Evolutionary conservation across 2,113 vertebrate species (phyloP), one percentile per base, ranked within the genome.

Genomic region (Ameiurus melas): DNA sequence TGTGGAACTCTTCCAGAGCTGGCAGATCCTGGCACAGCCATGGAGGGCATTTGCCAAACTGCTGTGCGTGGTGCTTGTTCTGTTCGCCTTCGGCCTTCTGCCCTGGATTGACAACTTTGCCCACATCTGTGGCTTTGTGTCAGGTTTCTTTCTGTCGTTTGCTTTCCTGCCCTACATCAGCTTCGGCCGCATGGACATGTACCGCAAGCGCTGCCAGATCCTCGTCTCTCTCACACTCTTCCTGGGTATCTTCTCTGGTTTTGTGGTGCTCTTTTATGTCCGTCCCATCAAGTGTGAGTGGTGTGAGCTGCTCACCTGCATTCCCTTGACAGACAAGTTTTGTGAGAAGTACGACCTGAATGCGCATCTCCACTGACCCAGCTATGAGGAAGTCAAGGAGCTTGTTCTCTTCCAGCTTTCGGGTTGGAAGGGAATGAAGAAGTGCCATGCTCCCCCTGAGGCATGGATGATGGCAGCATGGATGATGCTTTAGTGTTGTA

Each of bases 81-180:
- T 99, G 83, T 99, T 99, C 88, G 95, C 97, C 94, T 99, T 99
- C 4, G 98, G 98, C 64, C 96, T 99, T 91, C 93, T 99, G 94
- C 98, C 98, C 86, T 99, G 98, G 98, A 98, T 99, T 0, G 98
- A 99, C 95, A 99, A 99, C 91, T 99, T 99, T 0, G 98, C 98
- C 90, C 98, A 99, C 94, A 96, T 99, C 92, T 97, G 95, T 0
- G 98, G 98, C 93, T 99, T 99, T 92, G 90, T 98, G 94, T 99
- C 98, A 0, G 98, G 98, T 92, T 97, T 99, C 94, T 99, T 99
- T 94, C 96, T 99, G 84, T 99, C 98, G 86, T 99, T 99, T 80
- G 96, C 97, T 94, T 99, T 99, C 96, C 95, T 99, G 90, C 98
- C 98, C 70, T 99, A 99, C 95, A 97, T 99, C 95, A 99, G 98